These are phyloP conservation scores for Hemithea aestivaria DNA, from an alignment of 2,888 invertebrate genomes.

Conservation along the genomic window DNA sequence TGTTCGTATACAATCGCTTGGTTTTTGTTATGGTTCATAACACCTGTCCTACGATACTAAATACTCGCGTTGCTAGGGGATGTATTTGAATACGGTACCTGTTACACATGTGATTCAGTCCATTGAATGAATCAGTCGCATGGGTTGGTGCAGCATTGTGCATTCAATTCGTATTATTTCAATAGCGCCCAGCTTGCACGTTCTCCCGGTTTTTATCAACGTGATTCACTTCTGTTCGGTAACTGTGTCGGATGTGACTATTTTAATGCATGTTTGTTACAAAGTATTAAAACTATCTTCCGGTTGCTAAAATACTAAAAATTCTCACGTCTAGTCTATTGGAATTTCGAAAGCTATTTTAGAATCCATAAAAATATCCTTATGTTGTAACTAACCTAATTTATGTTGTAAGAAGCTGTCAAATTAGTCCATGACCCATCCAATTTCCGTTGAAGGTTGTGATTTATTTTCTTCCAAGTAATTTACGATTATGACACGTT, in stretches of 20 bases:
- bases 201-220: conserved; percentile 14
- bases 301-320: conserved; percentile 6
- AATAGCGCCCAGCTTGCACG: conserved; percentile 24
- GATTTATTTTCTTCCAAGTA: conserved; percentile 18
- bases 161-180: conserved; percentile 14
- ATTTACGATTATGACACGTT: conserved; percentile 21
- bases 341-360: too few relatives aligned
- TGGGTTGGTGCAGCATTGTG: conserved; percentile 25
- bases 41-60: too few relatives aligned
- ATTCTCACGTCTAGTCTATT: too few relatives aligned
- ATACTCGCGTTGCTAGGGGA: too few relatives aligned
- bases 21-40: too few relatives aligned
- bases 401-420: conserved; percentile 2
- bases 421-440: conserved; percentile 5
- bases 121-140: conserved; percentile 41
- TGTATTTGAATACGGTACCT: conserved; percentile 53
- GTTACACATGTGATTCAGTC: conserved; percentile 54
- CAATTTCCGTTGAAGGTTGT: conserved; percentile 11
- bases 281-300: conserved; percentile 11
- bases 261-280: conserved; percentile 4
- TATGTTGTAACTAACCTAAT: too few relatives aligned
- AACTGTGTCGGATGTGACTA: conserved; percentile 1
- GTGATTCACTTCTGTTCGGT: conserved; percentile 6
- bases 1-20: too few relatives aligned
- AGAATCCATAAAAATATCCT: neutral